Evolutionary conservation across 2,888 invertebrate genomes (phyloP).

Genomic region (Caenorhabditis wallacei): DNA sequence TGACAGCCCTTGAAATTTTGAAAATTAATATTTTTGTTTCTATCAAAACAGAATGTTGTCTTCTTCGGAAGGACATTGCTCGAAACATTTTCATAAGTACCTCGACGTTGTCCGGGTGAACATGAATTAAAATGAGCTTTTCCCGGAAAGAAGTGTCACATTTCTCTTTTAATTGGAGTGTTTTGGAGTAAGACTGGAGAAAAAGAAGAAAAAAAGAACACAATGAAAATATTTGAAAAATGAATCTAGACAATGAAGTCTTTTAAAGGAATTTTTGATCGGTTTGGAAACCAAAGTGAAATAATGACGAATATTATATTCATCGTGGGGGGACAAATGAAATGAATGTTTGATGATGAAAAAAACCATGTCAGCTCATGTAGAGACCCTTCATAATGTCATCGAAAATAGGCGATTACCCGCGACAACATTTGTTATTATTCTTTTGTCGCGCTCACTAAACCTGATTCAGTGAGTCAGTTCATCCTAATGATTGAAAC

Average conservation of each 20-base stretch:
- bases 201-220: no score
- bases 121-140: background rate
- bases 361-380: slow-evolving; percentile 52
- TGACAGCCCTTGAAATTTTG: background rate
- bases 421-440: slow-evolving; percentile 54
- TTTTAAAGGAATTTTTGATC: slow-evolving; percentile 12
- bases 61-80: no score
- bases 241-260: background rate
- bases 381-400: slow-evolving; percentile 44
- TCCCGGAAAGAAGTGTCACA: no score
- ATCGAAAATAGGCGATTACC: slow-evolving; percentile 58
- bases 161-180: background rate
- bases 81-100: background rate
- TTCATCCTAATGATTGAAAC: slow-evolving; percentile 53
- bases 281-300: background rate
- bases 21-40: background rate
- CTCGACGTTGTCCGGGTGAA: slow-evolving; percentile 8
- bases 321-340: slow-evolving; percentile 3
- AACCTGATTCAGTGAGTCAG: slow-evolving; percentile 56
- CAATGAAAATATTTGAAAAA: background rate
- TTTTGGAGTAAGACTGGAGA: background rate
- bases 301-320: slow-evolving; percentile 20
- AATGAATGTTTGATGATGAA: slow-evolving; percentile 55
- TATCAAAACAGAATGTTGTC: background rate
- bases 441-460: slow-evolving; percentile 31